Evolutionary conservation across 2,888 invertebrate genomes (phyloP).

Genomic region (Drosophila koepferae): DNA sequence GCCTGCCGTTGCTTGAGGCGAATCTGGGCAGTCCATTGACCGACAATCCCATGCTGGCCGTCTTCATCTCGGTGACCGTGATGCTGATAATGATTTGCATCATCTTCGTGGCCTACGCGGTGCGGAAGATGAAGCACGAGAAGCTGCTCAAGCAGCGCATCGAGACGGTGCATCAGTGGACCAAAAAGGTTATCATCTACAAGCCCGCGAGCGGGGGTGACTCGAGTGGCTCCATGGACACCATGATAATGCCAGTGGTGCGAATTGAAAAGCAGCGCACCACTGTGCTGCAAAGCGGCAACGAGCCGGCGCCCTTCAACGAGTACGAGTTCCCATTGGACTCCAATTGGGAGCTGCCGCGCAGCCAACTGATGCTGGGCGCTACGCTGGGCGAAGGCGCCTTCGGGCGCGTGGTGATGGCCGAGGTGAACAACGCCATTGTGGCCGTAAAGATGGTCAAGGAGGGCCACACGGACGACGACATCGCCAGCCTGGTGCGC

Average conservation of each 20-base stretch:
- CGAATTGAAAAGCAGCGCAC: conserved; percentile 95
- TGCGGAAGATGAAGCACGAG: conserved; percentile 90
- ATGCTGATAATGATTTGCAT: conserved; percentile 85
- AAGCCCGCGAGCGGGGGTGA: conserved; percentile 90
- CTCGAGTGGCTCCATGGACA: conserved; percentile 85
- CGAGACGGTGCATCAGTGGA: conserved; percentile 95
- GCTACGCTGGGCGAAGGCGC: conserved; percentile 98
- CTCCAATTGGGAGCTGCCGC: conserved; percentile 96
- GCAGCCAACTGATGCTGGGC: conserved; percentile 91
- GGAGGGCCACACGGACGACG: conserved; percentile 98
- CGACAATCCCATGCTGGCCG: conserved; percentile 86
- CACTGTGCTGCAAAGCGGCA: conserved; percentile 89
- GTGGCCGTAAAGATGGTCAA: conserved; percentile 99
- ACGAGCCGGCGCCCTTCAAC: conserved; percentile 90
- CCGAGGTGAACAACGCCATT: conserved; percentile 92
- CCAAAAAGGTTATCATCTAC: conserved; percentile 95
- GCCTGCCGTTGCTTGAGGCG: conserved; percentile 79
- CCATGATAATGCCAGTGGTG: conserved; percentile 91
- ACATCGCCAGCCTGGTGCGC: conserved; percentile 97
- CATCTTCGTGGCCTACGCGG: conserved; percentile 87
- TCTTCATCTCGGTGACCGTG: conserved; percentile 87
- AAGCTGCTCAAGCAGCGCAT: conserved; percentile 92
- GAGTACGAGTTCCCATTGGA: conserved; percentile 98
- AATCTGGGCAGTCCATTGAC: conserved; percentile 80
- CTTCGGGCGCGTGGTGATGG: conserved; percentile 97